These are phyloP conservation scores for Chrysochloris asiatica DNA, from an alignment of 2,113 vertebrate genomes.

Conservation along the genomic window DNA sequence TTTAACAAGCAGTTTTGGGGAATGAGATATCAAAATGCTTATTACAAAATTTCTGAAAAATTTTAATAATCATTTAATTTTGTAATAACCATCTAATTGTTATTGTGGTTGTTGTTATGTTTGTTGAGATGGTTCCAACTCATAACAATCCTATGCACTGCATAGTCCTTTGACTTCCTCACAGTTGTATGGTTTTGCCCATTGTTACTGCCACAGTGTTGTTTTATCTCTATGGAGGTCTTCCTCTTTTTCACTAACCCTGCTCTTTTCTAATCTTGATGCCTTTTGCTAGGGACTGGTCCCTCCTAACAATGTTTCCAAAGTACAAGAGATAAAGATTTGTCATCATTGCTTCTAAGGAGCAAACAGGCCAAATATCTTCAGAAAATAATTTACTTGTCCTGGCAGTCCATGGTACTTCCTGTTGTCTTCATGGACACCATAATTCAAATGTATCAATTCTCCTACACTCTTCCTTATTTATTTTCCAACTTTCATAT, in stretches of 20 bases:
- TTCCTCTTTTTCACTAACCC: not conserved
- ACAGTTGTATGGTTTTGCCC: not conserved
- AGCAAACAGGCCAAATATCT: not conserved
- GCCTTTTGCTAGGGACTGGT: not conserved
- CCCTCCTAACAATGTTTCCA: not conserved
- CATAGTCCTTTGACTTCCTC: not conserved
- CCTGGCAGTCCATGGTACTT: not conserved
- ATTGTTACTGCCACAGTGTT: not conserved
- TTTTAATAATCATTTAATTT: too few species aligned
- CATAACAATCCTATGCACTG: not conserved
- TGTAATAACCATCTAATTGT: too few species aligned
- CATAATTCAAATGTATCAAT: not conserved
- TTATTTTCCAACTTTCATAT: not conserved
- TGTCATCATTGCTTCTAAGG: not conserved
- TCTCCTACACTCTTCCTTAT: not conserved
- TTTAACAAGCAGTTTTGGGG: too few species aligned
- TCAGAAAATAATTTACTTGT: not conserved
- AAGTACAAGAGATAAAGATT: not conserved
- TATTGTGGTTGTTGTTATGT: too few species aligned
- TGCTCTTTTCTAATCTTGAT: not conserved
- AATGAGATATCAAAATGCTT: too few species aligned
- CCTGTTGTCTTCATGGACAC: not conserved
- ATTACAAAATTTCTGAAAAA: too few species aligned
- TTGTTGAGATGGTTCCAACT: not conserved
- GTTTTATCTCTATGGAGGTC: not conserved